Evolutionary conservation across 1,140 invertebrate genomes (phyloP).

Genomic region (Drosophila watanabei): DNA sequence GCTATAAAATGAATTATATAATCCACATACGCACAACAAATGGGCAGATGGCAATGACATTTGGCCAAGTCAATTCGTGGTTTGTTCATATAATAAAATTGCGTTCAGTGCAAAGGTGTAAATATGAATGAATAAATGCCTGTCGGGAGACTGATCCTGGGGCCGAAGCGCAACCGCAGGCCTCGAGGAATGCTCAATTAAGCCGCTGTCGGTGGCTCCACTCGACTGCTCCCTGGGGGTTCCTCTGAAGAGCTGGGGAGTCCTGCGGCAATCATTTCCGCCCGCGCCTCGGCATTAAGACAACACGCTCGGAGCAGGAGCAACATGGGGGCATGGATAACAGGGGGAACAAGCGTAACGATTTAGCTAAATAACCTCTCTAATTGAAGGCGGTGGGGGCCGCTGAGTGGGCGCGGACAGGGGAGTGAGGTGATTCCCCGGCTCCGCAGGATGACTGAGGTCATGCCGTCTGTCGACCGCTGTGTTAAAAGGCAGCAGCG

Average conservation of each 20-base stretch:
- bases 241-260: conserved; percentile 3
- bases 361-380: conserved; percentile 82
- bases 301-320: conserved; percentile 12
- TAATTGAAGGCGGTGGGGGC: conserved; percentile 74
- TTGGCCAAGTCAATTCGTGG: background rate
- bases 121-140: conserved; percentile 43
- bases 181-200: conserved; percentile 65
- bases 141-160: conserved; percentile 15
- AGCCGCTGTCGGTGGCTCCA: conserved; percentile 47
- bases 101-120: conserved; percentile 33
- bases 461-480: conserved; percentile 72
- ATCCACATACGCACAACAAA: too few relatives aligned
- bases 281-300: conserved; percentile 62
- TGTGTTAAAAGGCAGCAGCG: conserved; percentile 79
- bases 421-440: background rate
- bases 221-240: conserved; percentile 54
- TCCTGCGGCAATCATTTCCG: conserved; percentile 71
- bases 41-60: background rate
- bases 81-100: conserved; percentile 4
- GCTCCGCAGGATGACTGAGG: conserved; percentile 30
- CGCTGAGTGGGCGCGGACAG: conserved; percentile 3
- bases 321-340: background rate
- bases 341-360: conserved; percentile 70
- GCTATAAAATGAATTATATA: background rate
- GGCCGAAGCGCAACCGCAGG: conserved; percentile 28